Evolutionary conservation across 2,113 vertebrate species (phyloP).

Genomic region (Microtus oregoni): DNA sequence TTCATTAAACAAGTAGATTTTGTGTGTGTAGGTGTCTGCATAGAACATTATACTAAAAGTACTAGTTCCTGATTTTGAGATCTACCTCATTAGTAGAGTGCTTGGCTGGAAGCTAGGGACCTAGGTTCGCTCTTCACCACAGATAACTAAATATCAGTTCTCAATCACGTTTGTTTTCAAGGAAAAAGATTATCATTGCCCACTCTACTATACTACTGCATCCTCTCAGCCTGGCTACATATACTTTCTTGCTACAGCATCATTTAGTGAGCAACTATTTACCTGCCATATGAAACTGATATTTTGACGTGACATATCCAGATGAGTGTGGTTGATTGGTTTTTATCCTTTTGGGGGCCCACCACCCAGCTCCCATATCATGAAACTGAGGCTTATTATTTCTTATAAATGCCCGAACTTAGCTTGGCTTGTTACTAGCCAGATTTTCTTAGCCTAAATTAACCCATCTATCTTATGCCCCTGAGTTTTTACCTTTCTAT

Average conservation of each 20-base stretch:
- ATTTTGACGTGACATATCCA: neutral
- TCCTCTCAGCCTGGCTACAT: neutral
- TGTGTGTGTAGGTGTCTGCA: neutral
- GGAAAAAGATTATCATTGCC: neutral
- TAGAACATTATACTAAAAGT: slow-evolving; percentile 14
- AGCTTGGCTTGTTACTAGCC: neutral
- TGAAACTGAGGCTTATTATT: neutral
- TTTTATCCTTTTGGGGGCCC: neutral
- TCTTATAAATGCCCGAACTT: neutral
- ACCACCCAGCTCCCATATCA: neutral
- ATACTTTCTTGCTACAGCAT: neutral
- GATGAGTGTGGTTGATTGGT: neutral
- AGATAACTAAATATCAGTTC: neutral
- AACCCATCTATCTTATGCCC: neutral
- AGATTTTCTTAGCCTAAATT: neutral
- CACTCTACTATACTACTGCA: neutral
- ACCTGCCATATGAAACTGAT: neutral
- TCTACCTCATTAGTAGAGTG: neutral
- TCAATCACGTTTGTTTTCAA: slow-evolving; percentile 37
- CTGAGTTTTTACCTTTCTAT: neutral
- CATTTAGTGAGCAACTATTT: slow-evolving; percentile 36
- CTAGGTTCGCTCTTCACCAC: neutral
- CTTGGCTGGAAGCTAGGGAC: neutral
- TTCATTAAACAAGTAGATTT: neutral
- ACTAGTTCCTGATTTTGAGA: neutral